These are phyloP conservation scores for Argyrosomus japonicus DNA, from an alignment of 2,113 vertebrate genomes.

Conservation along the genomic window DNA sequence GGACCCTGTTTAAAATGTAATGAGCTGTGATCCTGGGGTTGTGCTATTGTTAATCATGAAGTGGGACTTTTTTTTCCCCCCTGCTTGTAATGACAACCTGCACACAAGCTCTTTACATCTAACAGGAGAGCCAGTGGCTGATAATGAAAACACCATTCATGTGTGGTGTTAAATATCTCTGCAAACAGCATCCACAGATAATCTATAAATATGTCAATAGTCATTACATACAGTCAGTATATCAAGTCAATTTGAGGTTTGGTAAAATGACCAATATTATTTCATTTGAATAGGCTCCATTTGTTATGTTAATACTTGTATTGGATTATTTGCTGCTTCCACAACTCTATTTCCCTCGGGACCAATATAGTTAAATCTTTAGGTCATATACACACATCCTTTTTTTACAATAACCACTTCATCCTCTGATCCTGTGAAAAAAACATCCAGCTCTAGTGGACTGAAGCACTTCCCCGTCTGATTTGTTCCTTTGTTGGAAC, in stretches of 20 bases:
- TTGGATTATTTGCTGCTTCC: constrained; percentile 4
- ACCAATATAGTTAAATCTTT: constrained; percentile 33
- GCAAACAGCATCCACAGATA: not conserved
- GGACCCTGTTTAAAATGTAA: constrained; percentile 40
- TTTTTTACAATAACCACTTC: constrained; percentile 33
- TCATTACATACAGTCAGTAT: not conserved
- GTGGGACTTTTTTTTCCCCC: not conserved
- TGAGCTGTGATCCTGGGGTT: constrained; percentile 33
- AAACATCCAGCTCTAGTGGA: constrained; percentile 1
- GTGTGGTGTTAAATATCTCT: not conserved
- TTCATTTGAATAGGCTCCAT: not conserved
- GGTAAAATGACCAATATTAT: not conserved
- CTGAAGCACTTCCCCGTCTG: constrained; percentile 11
- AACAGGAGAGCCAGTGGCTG: not conserved
- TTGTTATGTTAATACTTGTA: constrained; percentile 2
- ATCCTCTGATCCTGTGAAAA: constrained; percentile 35
- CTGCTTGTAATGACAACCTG: constrained; percentile 19
- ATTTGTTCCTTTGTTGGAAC: constrained; percentile 3
- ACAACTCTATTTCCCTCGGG: constrained; percentile 17
- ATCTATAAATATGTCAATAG: not conserved
- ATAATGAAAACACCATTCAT: constrained; percentile 6
- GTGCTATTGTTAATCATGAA: constrained; percentile 22
- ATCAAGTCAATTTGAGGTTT: not conserved
- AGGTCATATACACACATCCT: constrained; percentile 12
- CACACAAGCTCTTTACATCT: constrained; percentile 8